Conservation (phyloP, 2,797 vertebrate genomes). For the Protosalanx chinensis region DNA sequence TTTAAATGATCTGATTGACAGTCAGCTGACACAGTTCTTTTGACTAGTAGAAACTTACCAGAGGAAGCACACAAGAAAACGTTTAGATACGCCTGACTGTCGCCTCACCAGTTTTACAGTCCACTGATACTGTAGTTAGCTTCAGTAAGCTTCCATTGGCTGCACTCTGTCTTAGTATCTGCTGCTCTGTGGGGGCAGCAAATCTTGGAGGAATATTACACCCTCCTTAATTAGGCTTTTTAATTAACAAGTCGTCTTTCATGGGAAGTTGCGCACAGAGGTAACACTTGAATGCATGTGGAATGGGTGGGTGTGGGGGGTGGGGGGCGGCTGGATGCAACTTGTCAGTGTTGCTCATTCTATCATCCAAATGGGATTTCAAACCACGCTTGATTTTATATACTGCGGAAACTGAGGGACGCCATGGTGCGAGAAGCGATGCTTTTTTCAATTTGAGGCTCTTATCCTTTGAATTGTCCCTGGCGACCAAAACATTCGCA, state of each 20-base stretch:
- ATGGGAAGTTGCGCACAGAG: constrained; percentile 12
- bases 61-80: too few species aligned
- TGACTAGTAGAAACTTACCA: too few species aligned
- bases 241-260: constrained; percentile 23
- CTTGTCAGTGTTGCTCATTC: constrained; percentile 11
- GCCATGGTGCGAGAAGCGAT: background rate
- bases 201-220: constrained; percentile 14
- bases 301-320: constrained; percentile 8
- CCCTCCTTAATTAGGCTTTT: constrained; percentile 31
- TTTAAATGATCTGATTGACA: background rate
- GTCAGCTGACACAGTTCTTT: background rate
- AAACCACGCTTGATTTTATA: background rate
- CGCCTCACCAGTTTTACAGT: background rate
- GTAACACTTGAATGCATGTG: constrained; percentile 23
- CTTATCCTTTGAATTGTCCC: constrained; percentile 3
- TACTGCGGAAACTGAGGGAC: background rate
- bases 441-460: background rate
- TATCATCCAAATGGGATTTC: constrained; percentile 14
- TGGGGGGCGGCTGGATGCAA: too few species aligned
- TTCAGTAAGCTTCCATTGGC: background rate
- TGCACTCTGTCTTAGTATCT: background rate
- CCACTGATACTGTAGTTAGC: background rate
- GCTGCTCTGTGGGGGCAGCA: background rate
- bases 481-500: background rate
- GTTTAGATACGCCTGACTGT: background rate